Base-by-base conservation (phyloP, 1,140 invertebrate genomes). In the Venustaconcha ellipsiformis region DNA sequence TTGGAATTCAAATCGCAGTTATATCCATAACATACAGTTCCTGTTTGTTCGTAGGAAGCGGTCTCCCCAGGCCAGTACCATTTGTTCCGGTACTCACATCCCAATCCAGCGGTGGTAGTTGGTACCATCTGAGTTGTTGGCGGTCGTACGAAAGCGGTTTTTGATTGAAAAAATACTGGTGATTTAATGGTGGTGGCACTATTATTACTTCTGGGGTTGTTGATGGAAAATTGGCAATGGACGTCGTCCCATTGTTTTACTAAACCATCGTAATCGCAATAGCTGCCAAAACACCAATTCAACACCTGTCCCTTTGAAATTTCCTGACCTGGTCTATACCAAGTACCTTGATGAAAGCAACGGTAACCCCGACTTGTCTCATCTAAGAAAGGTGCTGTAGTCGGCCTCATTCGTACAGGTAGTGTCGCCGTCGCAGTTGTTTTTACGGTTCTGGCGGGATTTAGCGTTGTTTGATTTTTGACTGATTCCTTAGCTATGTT, bases 171-270 rank as follows among this genome's bases (percentile, higher is more conserved):
- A 48, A 69, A 12, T 17, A 26, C 60, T 58, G 56, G 5, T 62
- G 23, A 56, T n/a, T 59, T n/a, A 15, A 14, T 18, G 26, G 20
- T 14, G 14, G n/a, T 26, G 14, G 64, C 30, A 37, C 55, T 20
- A 3, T n/a, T 18, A 6, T 67, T 62, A 13, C 17, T 18, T 5
- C 55, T 37, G 13, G 74, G 57, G 0, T 57, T 30, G 2, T 63
- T 56, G 30, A 64, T 64, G 70, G 65, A 17, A 57, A 55, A 68
- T 11, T 30, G 20, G 56, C 75, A 77, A 12, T 68, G 72, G 59
- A 72, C 70, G 55, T 77, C 75, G 37, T 77, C 75, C 75, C 75
- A 77, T 20, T 77, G 75, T 11, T 72, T 55, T 4, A 77, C 58
- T 1, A 56, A 56, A n/a, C 75, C 70, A 60, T 72, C 70, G 30